These are phyloP conservation scores for Chelonus formosanus DNA, from an alignment of 2,888 invertebrate species.

Conservation along the genomic window DNA sequence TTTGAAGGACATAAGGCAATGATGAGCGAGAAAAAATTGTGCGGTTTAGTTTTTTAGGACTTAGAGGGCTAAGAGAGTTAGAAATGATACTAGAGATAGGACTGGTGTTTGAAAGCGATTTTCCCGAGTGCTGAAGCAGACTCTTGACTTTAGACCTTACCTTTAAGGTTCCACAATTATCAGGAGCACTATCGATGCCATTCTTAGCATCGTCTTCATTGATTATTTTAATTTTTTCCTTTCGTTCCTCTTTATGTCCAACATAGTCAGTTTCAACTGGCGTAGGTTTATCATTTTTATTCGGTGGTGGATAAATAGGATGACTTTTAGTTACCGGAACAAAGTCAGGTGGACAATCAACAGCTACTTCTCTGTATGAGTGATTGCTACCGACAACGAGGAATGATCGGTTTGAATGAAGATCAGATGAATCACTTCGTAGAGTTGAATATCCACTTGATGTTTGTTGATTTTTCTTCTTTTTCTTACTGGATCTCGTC, in stretches of 20 bases:
- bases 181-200: not conserved
- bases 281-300: constrained; percentile 41
- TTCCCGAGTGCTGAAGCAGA: constrained; percentile 43
- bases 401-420: constrained; percentile 50
- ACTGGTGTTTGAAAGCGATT: constrained; percentile 8
- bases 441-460: constrained; percentile 61
- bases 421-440: constrained; percentile 57
- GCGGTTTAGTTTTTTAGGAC: constrained; percentile 3
- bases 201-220: constrained; percentile 25
- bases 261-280: constrained; percentile 25
- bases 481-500: constrained; percentile 36
- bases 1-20: constrained; percentile 8
- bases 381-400: constrained; percentile 51
- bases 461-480: constrained; percentile 46
- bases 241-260: constrained; percentile 28
- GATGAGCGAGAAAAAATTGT: constrained; percentile 19
- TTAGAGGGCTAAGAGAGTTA: not conserved
- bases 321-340: constrained; percentile 60
- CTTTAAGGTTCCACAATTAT: constrained; percentile 51
- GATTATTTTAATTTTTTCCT: constrained; percentile 33
- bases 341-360: constrained; percentile 62
- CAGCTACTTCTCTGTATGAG: constrained; percentile 59
- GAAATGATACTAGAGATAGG: constrained; percentile 1
- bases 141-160: constrained; percentile 62
- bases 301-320: constrained; percentile 62